Base-by-base conservation (phyloP, 2,113 vertebrate species). In the Gorsachius goisagi region DNA sequence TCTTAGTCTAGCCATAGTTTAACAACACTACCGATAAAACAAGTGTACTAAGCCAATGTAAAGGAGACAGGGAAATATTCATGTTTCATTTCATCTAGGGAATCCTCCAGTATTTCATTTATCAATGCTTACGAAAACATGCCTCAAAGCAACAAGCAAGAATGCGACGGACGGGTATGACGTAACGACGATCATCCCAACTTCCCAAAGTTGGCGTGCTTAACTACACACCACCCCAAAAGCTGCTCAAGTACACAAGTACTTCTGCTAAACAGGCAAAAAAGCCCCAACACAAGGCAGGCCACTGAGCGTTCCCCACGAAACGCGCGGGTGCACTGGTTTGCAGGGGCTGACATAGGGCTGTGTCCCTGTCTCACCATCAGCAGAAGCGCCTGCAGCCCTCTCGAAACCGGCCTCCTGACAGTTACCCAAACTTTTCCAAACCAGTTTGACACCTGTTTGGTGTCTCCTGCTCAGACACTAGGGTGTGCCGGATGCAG, bases 81-180 rank as follows among this genome's bases (percentile, higher is more conserved):
- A 4, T 13, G 24, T 64, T 81, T 35, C 17, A 52, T 45, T 80
- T 50, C 11, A 17, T 23, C 44, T 55, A 50, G 56, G 49, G 59
- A 74, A 72, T 82, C 30, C 60, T 73, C 47, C 49, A 14, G 9
- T 9, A 15, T 17, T 86, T 63, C n/a, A 7, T 37, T 30, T 69
- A 39, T 7, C 20, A 26, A 22, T 1, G 6, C 60, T 20, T 22
- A 27, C 2, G 27, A 37, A 80, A 72, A 12, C 15, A 30, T 4
- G 12, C 28, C 67, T 74, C 55, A 63, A 33, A 91, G 45, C 55
- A 58, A 13, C 11, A 8, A 10, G 52, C 21, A 7, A 28, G 33
- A 37, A 7, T 1, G 21, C 33, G 35, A 27, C 2, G 1, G 39
- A 11, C 3, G 4, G 64, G 1, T 6, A 11, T 2, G 47, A 37